A percentile compares a stretch with the other conserved stretches of the same genome.
phyloP scores from a whole-genome alignment of 92 coral and sea anemone genomes.

The Porites lobata region DNA sequence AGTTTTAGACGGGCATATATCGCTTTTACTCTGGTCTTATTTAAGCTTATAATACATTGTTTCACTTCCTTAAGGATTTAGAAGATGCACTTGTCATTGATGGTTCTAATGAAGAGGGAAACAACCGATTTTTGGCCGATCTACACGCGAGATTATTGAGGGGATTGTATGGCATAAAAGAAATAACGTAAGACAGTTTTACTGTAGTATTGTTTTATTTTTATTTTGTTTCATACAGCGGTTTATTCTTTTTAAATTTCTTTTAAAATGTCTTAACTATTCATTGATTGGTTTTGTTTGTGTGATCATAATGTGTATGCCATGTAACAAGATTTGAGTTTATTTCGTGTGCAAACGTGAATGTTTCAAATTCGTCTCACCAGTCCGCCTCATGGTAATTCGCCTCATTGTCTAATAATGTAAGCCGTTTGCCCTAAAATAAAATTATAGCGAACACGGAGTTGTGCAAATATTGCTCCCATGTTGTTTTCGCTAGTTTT shows the following conservation, averaged over 20 bases:
- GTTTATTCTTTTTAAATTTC: constrained; percentile 30
- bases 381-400: constrained; percentile 32
- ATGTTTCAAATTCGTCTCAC: constrained; percentile 37
- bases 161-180: constrained; percentile 92
- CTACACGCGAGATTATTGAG: constrained; percentile 94
- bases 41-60: constrained; percentile 45
- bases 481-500: constrained; percentile 1
- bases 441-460: constrained; percentile 50
- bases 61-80: constrained; percentile 81
- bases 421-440: constrained; percentile 44
- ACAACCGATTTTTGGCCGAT: constrained; percentile 96
- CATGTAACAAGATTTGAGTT: constrained; percentile 25
- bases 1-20: constrained; percentile 52
- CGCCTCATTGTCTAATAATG: constrained; percentile 54
- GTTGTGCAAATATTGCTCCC: constrained; percentile 72
- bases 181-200: constrained; percentile 85
- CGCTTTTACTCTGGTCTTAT: constrained; percentile 22
- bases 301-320: constrained; percentile 26
- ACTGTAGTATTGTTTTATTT: constrained; percentile 19
- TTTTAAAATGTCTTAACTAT: constrained; percentile 40
- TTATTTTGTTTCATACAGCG: constrained; percentile 19
- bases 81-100: constrained; percentile 97
- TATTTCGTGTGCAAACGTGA: constrained; percentile 55
- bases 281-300: constrained; percentile 49
- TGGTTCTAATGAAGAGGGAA: constrained; percentile 88